Evolutionary conservation across 2,113 vertebrate genomes (phyloP), one percentile per base, ranked within the genome.

Genomic region (Bufo gargarizans): DNA sequence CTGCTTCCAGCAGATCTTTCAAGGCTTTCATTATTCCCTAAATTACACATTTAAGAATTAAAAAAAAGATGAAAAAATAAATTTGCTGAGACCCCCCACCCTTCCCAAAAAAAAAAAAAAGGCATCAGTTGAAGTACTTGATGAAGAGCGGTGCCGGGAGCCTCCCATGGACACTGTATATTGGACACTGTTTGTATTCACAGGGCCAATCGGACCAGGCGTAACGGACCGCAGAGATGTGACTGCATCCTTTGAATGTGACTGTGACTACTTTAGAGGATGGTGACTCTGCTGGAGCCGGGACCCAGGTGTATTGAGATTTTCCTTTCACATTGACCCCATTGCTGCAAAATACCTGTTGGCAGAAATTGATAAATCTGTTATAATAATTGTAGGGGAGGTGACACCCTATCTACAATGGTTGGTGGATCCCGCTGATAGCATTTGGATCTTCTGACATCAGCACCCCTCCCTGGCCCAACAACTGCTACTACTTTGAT

Each of bases 161-260:
- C 47, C 89, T 1, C n/a, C 83, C 8, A 16, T 74, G 79, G 53
- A 71, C 5, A 71, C 96, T 94, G 91, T 99, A 99, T 33, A 99
- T 59, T 0, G 95, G 93, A 63, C 98, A 99, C 56, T 92, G 91
- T 91, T 96, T 95, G 69, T 97, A 97, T 8, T 93, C 91, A 45
- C 97, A 99, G 4, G 97, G 97, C 97, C 96, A 98, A 19, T 97
- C 94, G 0, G 47, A 93, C 97, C 98, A 99, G 12, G 97, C 97
- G 0, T 99, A 99, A 22, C 96, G 96, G 55, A 99, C 33, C 33
- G 91, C 96, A 33, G 83, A 67, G 3, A 92, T 91, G 12, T 86
- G 11, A 0, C 12, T 63, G 69, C 96, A 97, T 13, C 47, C 10
- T 0, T 0, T 6, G 79, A 92, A n/a, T 0, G 61, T 89, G 89